Conservation (phyloP, 2,113 vertebrate species). For the Donacobius atricapilla region DNA sequence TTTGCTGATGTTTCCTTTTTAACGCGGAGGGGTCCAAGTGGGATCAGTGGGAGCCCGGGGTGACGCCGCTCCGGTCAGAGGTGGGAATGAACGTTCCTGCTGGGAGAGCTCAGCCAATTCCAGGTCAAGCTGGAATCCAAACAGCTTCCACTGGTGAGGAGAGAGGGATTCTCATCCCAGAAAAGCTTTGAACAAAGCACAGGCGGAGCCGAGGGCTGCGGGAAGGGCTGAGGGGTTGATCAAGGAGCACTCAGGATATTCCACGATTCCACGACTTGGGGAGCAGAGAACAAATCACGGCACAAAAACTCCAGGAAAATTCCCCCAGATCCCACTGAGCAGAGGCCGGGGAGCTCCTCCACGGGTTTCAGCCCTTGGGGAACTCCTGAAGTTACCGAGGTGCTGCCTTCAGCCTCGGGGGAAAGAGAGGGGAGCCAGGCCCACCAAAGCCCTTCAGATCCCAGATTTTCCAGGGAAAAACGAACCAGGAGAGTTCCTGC, state of each 20-base stretch:
- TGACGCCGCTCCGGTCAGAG: not conserved
- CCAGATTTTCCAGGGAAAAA: not conserved
- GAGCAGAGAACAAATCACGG: not conserved
- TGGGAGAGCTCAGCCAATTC: not conserved
- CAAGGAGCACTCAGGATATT: not conserved
- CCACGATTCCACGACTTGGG: accelerated
- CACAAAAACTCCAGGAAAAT: accelerated
- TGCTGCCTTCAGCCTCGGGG: not conserved
- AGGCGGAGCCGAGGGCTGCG: not conserved
- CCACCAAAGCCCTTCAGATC: not conserved
- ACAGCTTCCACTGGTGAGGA: accelerated
- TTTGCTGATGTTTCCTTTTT: not conserved
- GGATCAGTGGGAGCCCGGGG: not conserved
- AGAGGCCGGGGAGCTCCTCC: not conserved
- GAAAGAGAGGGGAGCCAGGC: not conserved
- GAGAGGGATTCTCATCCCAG: not conserved
- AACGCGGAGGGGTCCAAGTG: not conserved
- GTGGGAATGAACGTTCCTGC: not conserved
- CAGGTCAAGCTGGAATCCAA: not conserved
- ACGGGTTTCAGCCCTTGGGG: not conserved
- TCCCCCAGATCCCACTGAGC: not conserved
- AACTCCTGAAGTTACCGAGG: not conserved
- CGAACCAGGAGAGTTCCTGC: not conserved
- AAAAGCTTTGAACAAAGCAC: not conserved
- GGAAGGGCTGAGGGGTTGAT: not conserved